Percentiles rank a stretch among this genome's conserved stretches.
Conservation (phyloP, 2,797 vertebrate genomes). For the Chloroceryle inda region DNA sequence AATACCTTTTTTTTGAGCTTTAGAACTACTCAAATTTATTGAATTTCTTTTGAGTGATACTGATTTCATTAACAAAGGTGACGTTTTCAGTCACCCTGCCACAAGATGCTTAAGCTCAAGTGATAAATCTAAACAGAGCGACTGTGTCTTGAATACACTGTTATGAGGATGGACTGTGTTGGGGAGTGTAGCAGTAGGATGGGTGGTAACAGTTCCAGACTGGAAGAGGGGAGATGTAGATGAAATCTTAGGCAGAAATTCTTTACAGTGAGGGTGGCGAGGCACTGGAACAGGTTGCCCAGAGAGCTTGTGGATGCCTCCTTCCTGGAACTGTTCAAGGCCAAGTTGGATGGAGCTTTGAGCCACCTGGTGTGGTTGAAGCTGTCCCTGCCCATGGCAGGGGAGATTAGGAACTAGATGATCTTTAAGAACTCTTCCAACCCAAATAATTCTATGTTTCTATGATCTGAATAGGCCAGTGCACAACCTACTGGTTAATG, state of each 20-base stretch:
- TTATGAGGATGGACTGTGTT: not conserved
- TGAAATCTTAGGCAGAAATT: not conserved
- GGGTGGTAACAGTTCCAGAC: not conserved
- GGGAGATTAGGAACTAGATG: not conserved
- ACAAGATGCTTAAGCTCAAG: not conserved
- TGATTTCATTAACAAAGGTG: not conserved
- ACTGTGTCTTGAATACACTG: not conserved
- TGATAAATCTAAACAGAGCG: not conserved
- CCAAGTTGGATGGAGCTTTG: not conserved
- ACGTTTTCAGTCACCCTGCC: not conserved
- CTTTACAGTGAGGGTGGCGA: not conserved
- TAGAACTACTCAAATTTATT: not conserved
- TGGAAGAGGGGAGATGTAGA: not conserved
- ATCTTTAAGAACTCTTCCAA: not conserved
- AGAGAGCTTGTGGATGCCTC: not conserved
- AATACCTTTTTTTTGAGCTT: not conserved
- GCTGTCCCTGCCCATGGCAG: not conserved
- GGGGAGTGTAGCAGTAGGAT: not conserved
- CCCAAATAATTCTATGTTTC: not conserved
- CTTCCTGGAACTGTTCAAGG: not conserved
- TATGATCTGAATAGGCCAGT: not conserved
- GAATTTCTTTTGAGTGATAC: not conserved
- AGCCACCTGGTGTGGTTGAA: not conserved
- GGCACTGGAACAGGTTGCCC: not conserved
- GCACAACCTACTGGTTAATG: not conserved